phyloP scores from a whole-genome alignment of 2,113 vertebrate genomes.

The Peucedramus taeniatus region DNA sequence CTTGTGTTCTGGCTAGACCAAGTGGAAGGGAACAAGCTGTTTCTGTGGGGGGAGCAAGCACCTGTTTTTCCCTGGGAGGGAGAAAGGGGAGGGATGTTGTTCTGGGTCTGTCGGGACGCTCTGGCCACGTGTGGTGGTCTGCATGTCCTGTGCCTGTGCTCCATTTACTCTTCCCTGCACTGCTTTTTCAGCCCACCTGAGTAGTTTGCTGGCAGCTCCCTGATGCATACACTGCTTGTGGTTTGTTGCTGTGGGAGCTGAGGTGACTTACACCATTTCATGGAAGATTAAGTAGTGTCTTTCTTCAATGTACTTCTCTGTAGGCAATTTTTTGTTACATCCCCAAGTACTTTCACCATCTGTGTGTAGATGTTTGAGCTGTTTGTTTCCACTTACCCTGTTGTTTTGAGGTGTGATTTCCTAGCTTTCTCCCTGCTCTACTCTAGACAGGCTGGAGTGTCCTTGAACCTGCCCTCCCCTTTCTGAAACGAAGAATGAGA shows the following conservation, averaged over 20 bases:
- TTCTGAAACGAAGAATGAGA: conserved; percentile 74
- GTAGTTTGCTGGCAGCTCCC: not conserved
- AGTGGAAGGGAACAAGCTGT: accelerated
- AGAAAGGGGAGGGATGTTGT: not conserved
- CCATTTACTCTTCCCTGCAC: not conserved
- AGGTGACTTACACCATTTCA: not conserved
- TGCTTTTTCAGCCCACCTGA: not conserved
- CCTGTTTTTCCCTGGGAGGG: not conserved
- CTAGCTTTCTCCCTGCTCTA: not conserved
- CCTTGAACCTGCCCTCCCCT: conserved; percentile 73
- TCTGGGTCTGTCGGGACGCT: not conserved
- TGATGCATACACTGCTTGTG: accelerated
- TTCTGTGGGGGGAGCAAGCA: not conserved
- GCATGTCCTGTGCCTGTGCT: accelerated
- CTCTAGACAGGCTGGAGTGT: conserved; percentile 40
- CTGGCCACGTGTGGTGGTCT: accelerated
- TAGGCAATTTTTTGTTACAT: not conserved
- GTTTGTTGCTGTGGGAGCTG: not conserved
- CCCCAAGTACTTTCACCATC: not conserved
- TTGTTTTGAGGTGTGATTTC: conserved; percentile 1
- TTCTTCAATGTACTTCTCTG: not conserved
- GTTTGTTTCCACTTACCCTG: not conserved
- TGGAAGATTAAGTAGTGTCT: not conserved
- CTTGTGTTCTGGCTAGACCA: not conserved
- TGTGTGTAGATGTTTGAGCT: not conserved